These are phyloP conservation scores for Saccostrea cuccullata DNA, from an alignment of 1,140 invertebrate genomes.

Conservation along the genomic window DNA sequence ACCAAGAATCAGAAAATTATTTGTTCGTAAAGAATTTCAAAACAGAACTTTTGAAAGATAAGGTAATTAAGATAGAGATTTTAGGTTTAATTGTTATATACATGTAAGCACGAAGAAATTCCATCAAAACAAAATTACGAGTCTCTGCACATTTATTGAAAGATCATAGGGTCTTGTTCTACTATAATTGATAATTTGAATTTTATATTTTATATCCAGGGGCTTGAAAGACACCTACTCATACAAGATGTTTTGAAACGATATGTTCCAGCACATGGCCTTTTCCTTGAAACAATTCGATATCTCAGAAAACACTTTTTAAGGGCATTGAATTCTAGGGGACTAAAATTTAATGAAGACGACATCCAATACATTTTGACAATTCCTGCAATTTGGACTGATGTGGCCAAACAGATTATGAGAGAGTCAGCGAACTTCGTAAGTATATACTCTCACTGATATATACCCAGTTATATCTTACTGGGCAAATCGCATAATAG, in stretches of 20 bases:
- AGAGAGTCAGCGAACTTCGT: not conserved
- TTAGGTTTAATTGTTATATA: too few species aligned
- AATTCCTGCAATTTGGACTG: conserved; percentile 31
- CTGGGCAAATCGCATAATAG: too few species aligned
- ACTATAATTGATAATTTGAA: not conserved
- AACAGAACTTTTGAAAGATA: conserved; percentile 74
- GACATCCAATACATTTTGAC: conserved; percentile 15
- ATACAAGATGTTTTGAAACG: not conserved
- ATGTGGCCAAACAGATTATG: conserved; percentile 25
- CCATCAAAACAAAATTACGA: too few species aligned
- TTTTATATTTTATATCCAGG: not conserved
- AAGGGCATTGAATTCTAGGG: not conserved
- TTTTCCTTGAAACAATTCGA: not conserved
- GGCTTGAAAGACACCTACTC: not conserved
- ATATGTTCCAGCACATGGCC: conserved; percentile 4
- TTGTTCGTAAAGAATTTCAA: conserved; percentile 83
- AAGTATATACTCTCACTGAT: not conserved
- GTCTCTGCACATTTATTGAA: not conserved
- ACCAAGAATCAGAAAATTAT: conserved; percentile 80
- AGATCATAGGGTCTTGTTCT: not conserved
- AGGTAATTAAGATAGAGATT: not conserved
- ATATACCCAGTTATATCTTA: too few species aligned
- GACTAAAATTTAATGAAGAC: not conserved
- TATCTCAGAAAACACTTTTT: not conserved
- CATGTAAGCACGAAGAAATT: too few species aligned